Evolutionary conservation across 1,140 invertebrate species (phyloP).

Genomic region (Phortica variegata): DNA sequence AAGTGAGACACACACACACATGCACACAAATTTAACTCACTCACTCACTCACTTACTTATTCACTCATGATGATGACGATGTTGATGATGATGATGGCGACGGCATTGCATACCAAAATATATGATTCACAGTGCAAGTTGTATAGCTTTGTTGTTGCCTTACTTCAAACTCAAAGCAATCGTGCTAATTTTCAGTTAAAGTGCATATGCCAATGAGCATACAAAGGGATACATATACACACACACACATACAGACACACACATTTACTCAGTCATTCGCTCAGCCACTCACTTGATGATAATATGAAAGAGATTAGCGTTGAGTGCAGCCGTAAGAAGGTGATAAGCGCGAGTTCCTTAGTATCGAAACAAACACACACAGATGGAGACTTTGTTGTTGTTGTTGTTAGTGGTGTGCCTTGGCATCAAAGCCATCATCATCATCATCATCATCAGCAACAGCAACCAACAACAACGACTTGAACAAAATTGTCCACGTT

Average conservation of each 20-base stretch:
- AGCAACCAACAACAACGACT: slow-evolving; percentile 5
- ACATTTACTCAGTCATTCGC: neutral
- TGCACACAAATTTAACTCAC: too few species aligned
- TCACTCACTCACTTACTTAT: too few species aligned
- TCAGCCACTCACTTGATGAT: slow-evolving; percentile 18
- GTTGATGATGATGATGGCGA: slow-evolving; percentile 29
- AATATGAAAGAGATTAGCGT: slow-evolving; percentile 46
- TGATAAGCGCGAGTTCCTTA: slow-evolving; percentile 27
- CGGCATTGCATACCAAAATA: slow-evolving; percentile 27
- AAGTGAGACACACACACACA: slow-evolving; percentile 46
- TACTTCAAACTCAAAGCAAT: too few species aligned
- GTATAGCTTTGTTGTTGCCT: slow-evolving; percentile 13
- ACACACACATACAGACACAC: neutral
- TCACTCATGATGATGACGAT: slow-evolving; percentile 13
- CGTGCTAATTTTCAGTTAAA: slow-evolving; percentile 31
- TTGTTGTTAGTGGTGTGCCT: too few species aligned
- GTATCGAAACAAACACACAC: slow-evolving; percentile 16
- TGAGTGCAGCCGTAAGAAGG: slow-evolving; percentile 44
- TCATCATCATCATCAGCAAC: slow-evolving; percentile 5
- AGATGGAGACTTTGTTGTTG: too few species aligned
- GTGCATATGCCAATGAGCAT: slow-evolving; percentile 12
- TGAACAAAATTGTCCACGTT: slow-evolving; percentile 3
- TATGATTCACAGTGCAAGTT: slow-evolving; percentile 37
- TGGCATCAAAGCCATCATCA: too few species aligned
- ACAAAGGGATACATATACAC: slow-evolving; percentile 1